Evolutionary conservation across 2,797 vertebrate genomes (phyloP), one percentile per base, ranked within the genome.

Genomic region (Schizothorax lantsangensis): DNA sequence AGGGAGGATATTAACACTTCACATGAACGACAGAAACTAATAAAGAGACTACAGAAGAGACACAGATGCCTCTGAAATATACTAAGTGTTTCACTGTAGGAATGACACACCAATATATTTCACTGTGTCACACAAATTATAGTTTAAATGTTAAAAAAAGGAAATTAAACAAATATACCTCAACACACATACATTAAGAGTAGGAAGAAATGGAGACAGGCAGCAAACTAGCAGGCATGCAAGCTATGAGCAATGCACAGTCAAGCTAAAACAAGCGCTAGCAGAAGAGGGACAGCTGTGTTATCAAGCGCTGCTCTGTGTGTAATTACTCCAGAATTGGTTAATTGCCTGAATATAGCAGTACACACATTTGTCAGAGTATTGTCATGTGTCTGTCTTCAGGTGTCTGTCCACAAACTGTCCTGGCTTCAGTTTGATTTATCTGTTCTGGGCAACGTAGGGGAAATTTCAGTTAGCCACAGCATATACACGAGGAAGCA

Each of bases 191-290:
- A 89, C 88, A 84, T 80, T 90, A 91, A 91, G 85, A 92, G 91
- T 90, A 88, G 83, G 86, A 86, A 87, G 23, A 57, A 87, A 79
- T 68, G 33, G 78, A 88, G 86, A 79, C 66, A 90, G 87, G 87
- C 84, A 92, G 89, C 23, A 88, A 72, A 36, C 49, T 84, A 81
- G 88, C 87, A 92, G 91, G 91, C 94, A 91, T 94, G 94, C 95
- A 95, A 87, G 91, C 94, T 93, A 91, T 92, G 94, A 93, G 94
- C 90, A 92, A 91, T 93, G 95, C 95, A 95, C 91, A 92, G 91
- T 88, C 87, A 91, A 88, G 92, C 93, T 93, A 93, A 92, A 89
- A 93, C 6, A 94, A 95, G 93, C 93, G 91, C 87, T 91, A 92
- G 89, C 86, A 91, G 92, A 71, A 91, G 92, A 73, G 79, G 90